Conservation (phyloP, 2,797 vertebrate species). For the Fistularia tabacaria region DNA sequence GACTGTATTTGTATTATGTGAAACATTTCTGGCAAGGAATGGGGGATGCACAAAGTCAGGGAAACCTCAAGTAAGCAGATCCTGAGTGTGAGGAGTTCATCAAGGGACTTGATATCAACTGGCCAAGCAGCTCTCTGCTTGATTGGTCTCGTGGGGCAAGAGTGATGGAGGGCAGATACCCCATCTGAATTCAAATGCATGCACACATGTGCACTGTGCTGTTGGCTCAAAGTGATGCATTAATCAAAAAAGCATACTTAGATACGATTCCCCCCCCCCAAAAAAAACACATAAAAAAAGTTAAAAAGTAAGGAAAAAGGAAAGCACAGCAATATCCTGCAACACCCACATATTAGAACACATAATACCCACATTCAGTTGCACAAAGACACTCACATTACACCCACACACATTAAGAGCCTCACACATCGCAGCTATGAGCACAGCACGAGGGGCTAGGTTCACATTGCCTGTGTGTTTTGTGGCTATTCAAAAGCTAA, state of each 20-base stretch:
- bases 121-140: conserved; percentile 54
- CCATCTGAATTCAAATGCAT: conserved; percentile 44
- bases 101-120: conserved; percentile 44
- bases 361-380: conserved; percentile 46
- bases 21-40: conserved; percentile 35
- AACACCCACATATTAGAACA: conserved; percentile 33
- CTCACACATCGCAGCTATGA: conserved; percentile 42
- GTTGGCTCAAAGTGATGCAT: background rate
- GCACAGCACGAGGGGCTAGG: conserved; percentile 29
- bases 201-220: conserved; percentile 17
- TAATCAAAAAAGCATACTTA: background rate
- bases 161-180: conserved; percentile 49
- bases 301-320: conserved; percentile 2
- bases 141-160: conserved; percentile 65
- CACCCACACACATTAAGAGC: conserved; percentile 58
- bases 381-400: conserved; percentile 47
- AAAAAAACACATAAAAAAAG: background rate
- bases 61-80: conserved; percentile 62
- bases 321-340: conserved; percentile 10
- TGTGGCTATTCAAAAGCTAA: conserved; percentile 59
- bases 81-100: conserved; percentile 46
- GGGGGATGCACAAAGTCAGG: conserved; percentile 29
- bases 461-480: conserved; percentile 39
- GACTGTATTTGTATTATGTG: conserved; percentile 21
- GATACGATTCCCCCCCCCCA: background rate